Evolutionary conservation across 2,888 invertebrate species (phyloP).

Genomic region (Rotaria macrura): DNA sequence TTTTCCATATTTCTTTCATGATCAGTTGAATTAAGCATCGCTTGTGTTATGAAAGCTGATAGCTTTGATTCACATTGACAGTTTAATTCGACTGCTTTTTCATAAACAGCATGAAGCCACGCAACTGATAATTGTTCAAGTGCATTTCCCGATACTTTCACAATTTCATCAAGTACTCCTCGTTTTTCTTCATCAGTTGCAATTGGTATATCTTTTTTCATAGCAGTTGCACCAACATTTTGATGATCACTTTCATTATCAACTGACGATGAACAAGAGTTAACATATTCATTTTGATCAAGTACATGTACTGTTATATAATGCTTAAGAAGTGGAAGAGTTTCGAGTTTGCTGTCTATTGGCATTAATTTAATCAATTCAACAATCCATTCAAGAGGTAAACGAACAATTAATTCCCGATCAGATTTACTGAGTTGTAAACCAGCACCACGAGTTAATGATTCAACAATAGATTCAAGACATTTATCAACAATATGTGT

Average conservation of each 20-base stretch:
- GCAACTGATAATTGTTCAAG: background rate
- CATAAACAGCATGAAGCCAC: background rate
- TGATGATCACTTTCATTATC: background rate
- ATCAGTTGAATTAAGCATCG: background rate
- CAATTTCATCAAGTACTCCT: background rate
- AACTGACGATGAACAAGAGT: background rate
- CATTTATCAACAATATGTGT: slow-evolving; percentile 40
- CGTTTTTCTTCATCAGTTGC: background rate
- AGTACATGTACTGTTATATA: background rate
- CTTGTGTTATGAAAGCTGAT: background rate
- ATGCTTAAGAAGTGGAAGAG: background rate
- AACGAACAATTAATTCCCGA: slow-evolving; percentile 19
- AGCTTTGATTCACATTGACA: background rate
- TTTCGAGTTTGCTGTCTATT: background rate
- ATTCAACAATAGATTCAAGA: slow-evolving; percentile 42
- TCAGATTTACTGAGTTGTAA: background rate
- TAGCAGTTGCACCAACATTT: background rate
- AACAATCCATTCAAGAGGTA: slow-evolving; percentile 31
- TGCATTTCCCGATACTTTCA: background rate
- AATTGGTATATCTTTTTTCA: background rate
- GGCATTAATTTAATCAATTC: slow-evolving; percentile 22
- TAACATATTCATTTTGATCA: background rate
- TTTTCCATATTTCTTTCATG: background rate
- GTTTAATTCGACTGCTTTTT: background rate
- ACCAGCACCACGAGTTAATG: background rate